A percentile compares a stretch with the other conserved stretches of the same genome.
Evolutionary conservation across 2,113 vertebrate species (phyloP).

Genomic region (Protomyctophum bolini): DNA sequence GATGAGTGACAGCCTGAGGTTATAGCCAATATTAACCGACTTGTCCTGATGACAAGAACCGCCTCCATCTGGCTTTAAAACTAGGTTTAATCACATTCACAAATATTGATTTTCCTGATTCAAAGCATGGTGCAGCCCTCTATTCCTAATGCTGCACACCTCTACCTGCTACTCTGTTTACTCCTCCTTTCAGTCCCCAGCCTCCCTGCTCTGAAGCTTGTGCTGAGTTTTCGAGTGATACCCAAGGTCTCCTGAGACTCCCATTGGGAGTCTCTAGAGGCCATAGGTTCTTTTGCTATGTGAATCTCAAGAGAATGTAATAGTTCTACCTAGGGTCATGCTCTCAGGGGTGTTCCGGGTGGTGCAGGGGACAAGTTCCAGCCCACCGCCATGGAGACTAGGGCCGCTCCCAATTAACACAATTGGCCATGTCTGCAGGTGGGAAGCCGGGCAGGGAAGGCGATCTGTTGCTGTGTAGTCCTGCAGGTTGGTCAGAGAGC

Average conservation of each 20-base stretch:
- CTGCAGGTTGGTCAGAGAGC: too few species aligned
- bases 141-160: neutral
- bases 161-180: neutral
- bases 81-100: neutral
- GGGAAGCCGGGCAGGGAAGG: too few species aligned
- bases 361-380: too few species aligned
- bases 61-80: neutral
- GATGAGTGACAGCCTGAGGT: neutral
- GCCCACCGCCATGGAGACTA: too few species aligned
- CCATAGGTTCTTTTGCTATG: neutral
- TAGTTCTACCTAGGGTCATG: too few species aligned
- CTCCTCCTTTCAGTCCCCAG: neutral
- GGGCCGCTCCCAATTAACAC: too few species aligned
- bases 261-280: neutral
- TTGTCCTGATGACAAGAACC: neutral
- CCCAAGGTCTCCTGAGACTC: neutral
- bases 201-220: neutral
- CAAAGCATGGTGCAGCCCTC: neutral
- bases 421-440: too few species aligned
- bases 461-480: too few species aligned
- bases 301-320: too few species aligned
- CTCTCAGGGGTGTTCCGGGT: too few species aligned
- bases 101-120: slow-evolving; percentile 1
- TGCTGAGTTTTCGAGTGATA: neutral
- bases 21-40: neutral